phyloP scores from a whole-genome alignment of 2,888 invertebrate species.

The Periphyllus acericola region DNA sequence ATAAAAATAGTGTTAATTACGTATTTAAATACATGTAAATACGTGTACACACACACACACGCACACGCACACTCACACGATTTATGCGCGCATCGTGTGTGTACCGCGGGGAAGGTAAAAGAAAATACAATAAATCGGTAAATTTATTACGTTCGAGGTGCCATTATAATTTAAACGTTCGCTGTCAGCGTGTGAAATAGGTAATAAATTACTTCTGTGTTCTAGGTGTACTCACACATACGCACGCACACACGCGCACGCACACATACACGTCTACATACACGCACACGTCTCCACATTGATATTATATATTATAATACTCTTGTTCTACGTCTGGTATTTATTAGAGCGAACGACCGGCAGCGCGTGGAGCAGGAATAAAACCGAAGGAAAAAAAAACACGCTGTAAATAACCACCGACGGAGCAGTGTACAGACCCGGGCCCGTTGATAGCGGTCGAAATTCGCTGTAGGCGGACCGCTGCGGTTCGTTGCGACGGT shows the following conservation, averaged over 20 bases:
- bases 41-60: not conserved
- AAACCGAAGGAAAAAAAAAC: not conserved
- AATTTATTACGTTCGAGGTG: constrained; percentile 18
- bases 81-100: not conserved
- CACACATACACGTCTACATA: not conserved
- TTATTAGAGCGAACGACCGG: not conserved
- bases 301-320: too few species aligned
- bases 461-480: not conserved
- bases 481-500: not conserved
- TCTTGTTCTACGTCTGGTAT: too few species aligned
- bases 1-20: not conserved
- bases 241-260: not conserved
- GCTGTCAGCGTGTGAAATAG: not conserved
- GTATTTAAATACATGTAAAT: not conserved
- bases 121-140: not conserved
- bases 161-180: constrained; percentile 33
- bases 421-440: not conserved
- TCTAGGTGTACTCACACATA: not conserved
- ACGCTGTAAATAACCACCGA: not conserved
- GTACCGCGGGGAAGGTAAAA: not conserved
- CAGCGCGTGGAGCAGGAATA: not conserved
- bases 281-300: too few species aligned
- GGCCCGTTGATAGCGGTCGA: not conserved
- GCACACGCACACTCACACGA: too few species aligned
- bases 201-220: constrained; percentile 7